A percentile compares a stretch with the other conserved stretches of the same genome.
Evolutionary conservation across 1,140 invertebrate species (phyloP).

Genomic region (Philaenus spumarius): DNA sequence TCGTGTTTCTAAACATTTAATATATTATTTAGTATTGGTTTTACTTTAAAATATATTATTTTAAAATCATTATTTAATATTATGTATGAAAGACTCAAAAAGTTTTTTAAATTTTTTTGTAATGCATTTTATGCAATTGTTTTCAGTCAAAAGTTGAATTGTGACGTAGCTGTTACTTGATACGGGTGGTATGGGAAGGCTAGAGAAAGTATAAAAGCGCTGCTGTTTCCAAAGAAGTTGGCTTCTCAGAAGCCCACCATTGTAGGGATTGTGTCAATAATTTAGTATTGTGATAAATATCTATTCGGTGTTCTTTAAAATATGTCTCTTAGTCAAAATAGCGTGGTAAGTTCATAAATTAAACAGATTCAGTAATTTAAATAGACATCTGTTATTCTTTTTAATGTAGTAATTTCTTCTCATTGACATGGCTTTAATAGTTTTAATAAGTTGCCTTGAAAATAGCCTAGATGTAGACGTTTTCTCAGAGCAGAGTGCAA

Average conservation of each 20-base stretch:
- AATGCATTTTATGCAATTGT: no score
- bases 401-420: conserved; percentile 8
- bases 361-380: neutral
- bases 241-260: conserved; percentile 27
- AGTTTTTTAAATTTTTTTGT: no score
- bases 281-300: conserved; percentile 1
- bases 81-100: no score
- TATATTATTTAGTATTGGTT: no score
- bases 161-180: conserved; percentile 2
- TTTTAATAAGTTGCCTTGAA: conserved; percentile 2
- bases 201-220: conserved; percentile 41
- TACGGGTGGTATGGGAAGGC: conserved; percentile 19
- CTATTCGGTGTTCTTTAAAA: conserved; percentile 16
- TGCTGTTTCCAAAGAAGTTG: conserved; percentile 28
- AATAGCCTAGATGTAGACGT: neutral
- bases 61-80: no score
- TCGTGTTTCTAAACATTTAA: no score
- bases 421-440: conserved; percentile 15
- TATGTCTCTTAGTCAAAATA: conserved; percentile 48
- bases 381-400: neutral
- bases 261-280: conserved; percentile 4
- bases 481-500: neutral
- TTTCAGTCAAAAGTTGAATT: no score
- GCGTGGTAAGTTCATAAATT: conserved; percentile 43
- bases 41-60: no score